Base-by-base conservation (phyloP, 2,113 vertebrate genomes). In the Scophthalmus maximus region DNA sequence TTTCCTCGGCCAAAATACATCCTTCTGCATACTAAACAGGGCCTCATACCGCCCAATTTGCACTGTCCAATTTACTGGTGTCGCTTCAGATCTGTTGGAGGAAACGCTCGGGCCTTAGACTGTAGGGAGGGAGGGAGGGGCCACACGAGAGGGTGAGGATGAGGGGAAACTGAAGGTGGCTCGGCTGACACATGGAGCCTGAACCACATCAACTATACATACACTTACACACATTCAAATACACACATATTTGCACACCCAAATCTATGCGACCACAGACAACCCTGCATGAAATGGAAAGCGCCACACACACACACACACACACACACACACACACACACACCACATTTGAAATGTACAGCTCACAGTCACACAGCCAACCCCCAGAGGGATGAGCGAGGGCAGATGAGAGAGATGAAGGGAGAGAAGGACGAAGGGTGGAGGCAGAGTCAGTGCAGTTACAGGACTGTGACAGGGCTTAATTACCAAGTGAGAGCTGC, bases 381-480 rank as follows among this genome's bases (percentile, higher is more conserved):
- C 66, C 86, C 76, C 69, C 44, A 17, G 68, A 79, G 85, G 81
- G 64, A 74, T 26, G 64, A 71, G 80, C 62, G 36, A 30, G 46
- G 58, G 56, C 26, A 59, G 74, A 72, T 76, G 78, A 83, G 36
- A 82, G 67, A 58, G 77, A 74, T 79, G 61, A 66, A 69, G 61
- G 62, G 23, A 46, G 74, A 82, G 30, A 38, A 56, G 61, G 27
- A 50, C 20, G 30, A 61, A 55, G 58, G 50, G 56, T 46, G 47
- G 47, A 38, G 57, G 60, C 44, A 58, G 44, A 63, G 68, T 51
- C 30, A 18, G 34, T 59, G 84, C 22, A 53, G 84, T 92, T 89
- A 92, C 90, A 90, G 85, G 61, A 77, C 69, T 89, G 84, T 90
- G 91, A 90, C 90, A 82, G 85, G 82, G 86, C 87, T 92, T 94